Percentiles rank a stretch among this genome's conserved stretches.
Evolutionary conservation across 2,113 vertebrate species (phyloP).

Genomic region (Spizaetus ornatus): DNA sequence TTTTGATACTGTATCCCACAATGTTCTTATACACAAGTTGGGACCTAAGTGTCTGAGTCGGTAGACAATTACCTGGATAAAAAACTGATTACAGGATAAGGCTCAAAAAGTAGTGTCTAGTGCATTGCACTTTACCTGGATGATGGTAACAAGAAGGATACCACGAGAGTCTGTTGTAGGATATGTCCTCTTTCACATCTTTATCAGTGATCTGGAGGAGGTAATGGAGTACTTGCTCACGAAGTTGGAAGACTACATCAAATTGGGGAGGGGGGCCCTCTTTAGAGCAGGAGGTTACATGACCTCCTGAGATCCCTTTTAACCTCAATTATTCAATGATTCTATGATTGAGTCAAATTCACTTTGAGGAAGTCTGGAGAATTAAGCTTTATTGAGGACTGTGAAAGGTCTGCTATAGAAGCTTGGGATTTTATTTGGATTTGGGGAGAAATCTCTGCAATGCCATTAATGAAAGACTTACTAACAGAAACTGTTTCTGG

Average conservation of each 20-base stretch:
- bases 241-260: neutral
- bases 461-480: neutral
- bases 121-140: neutral
- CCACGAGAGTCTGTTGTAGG: rapidly evolving
- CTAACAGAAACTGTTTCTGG: neutral
- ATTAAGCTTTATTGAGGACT: neutral
- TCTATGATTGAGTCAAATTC: neutral
- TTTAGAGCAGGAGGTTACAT: neutral
- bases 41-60: neutral
- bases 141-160: neutral
- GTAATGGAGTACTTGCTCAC: neutral
- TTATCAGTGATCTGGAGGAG: neutral
- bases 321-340: neutral
- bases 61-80: neutral
- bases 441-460: neutral
- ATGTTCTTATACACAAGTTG: neutral
- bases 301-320: neutral
- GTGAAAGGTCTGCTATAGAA: neutral
- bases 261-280: rapidly evolving
- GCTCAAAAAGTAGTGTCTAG: neutral
- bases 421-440: neutral
- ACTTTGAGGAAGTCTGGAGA: neutral
- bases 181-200: neutral
- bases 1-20: neutral
- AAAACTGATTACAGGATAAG: neutral